Base-by-base conservation (phyloP, 2,888 invertebrate species). In the Deilephila elpenor region DNA sequence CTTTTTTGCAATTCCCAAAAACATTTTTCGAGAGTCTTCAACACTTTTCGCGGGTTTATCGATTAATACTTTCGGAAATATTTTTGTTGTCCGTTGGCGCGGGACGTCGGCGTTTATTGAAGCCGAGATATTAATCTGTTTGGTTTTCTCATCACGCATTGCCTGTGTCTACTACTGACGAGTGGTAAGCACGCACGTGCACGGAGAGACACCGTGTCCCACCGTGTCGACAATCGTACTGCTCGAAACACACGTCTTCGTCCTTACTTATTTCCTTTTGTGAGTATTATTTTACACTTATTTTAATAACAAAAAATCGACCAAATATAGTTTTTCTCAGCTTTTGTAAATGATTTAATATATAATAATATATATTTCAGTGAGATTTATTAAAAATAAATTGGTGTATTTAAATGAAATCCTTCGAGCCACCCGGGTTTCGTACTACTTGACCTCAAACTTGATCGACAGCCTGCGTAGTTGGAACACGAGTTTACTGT, bases 141-240 rank as follows among this genome's bases (percentile, higher is more conserved):
- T 88, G 77, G 81, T 79, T 89, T 92, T 89, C 92, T 81, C 85
- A 89, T 89, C 93, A 92, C 91, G 92, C 84, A 80, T 85, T 75
- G 79, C 82, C 84, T 77, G 86, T 88, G 90, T 87, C 85, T 85
- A 78, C 80, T 75, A 67, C 79, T 76, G 77, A 77, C 76, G 78
- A 77, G 72, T 51, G 56, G 75, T 64, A 78, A 67, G 72, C 75
- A 75, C 72, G 67, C 59, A 71, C 59, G 53, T 29, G 71, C 76
- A 74, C 77, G 51, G 60, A 19, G 29, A 67, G 71, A 61, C 78
- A 75, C 76, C 56, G 75, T 78, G 78, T 73, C 61, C 34, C 71
- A 59, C 71, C 44, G 71, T 77, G 76, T 75, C 59, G 32, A 61
- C 25, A 51, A 67, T 67, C 25, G 11, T 44, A 67, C 67, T 51